Evolutionary conservation across 2,888 invertebrate species (phyloP), one percentile per base, ranked within the genome.

Genomic region (Physocephala rufipes): DNA sequence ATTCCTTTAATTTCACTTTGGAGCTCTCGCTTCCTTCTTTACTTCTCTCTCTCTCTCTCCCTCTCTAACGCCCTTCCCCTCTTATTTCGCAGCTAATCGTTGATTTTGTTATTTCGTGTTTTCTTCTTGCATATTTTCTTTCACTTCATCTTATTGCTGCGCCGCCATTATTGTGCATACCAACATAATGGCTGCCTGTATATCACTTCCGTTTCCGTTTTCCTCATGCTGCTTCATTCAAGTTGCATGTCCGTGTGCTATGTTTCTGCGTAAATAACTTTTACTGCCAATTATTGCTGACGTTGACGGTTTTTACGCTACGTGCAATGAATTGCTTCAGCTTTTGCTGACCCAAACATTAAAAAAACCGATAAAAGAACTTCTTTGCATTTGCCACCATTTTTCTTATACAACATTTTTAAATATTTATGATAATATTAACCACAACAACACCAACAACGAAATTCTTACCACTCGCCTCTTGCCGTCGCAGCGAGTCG

Each of bases 191-290:
- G 65, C 49, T 43, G 16, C 28, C 43, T 15, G 19, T 36, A 28
- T 53, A 15, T 7, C 19, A 21, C 30, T 43, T 62, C 45, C 53
- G 19, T 53, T 51, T 68, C 68, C 68, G 49, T 61, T 61, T 68
- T 59, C 61, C 68, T 59, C 58, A 19, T 61, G 49, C n/a, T n/a
- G n/a, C 61, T 21, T 43, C 43, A 59, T 36, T 51, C 28, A 13
- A 13, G 12, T 45, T 63, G 63, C 63, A 26, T 61, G 61, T 62
- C 9, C 36, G 66, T 66, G 51, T 36, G 62, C 49, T 51, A 62
- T 36, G 62, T 68, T 68, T 68, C 47, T 68, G 68, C 62, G 68
- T 61, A 61, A 68, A 68, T 62, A 62, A 51, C 67, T 28, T 55
- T 55, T 59, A 13, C 47, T 45, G 21, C 45, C 26, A 55, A 19